Conservation (phyloP, 2,797 vertebrate genomes). For the Anabacerthia variegaticeps region DNA sequence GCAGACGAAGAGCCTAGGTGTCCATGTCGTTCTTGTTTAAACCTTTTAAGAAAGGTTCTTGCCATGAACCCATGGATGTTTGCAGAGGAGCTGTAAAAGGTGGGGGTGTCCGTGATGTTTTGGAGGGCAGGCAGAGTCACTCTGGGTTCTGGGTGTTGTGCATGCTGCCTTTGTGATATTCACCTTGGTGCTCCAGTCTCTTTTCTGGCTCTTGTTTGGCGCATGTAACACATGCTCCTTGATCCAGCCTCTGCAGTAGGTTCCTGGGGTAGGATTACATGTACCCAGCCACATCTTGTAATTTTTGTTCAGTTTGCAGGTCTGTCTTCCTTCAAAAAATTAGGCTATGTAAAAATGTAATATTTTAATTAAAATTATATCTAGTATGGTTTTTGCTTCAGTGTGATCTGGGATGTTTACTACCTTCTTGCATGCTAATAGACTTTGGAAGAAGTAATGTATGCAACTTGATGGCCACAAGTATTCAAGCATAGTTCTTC, state of each 20-base stretch:
- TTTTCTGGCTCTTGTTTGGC: not conserved
- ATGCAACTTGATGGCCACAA: not conserved
- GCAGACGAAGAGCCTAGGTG: not conserved
- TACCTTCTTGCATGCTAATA: not conserved
- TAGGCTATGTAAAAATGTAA: not conserved
- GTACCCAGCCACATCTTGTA: not conserved
- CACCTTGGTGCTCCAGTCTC: not conserved
- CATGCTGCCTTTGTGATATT: not conserved
- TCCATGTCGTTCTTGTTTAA: not conserved
- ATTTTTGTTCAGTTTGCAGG: not conserved
- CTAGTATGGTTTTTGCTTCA: not conserved
- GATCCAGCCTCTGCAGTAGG: not conserved
- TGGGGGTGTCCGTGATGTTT: not conserved
- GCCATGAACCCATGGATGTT: not conserved
- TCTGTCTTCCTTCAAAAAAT: not conserved
- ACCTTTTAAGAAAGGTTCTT: not conserved
- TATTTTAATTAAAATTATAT: not conserved
- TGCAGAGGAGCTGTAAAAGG: not conserved
- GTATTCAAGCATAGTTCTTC: not conserved
- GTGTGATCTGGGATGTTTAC: not conserved
- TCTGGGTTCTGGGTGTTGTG: not conserved
- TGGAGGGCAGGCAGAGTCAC: not conserved
- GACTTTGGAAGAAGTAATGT: not conserved
- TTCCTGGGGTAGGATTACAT: not conserved
- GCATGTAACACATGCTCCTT: fast-evolving